Conservation (phyloP, 1,140 invertebrate genomes). For the Zophobas atratus region DNA sequence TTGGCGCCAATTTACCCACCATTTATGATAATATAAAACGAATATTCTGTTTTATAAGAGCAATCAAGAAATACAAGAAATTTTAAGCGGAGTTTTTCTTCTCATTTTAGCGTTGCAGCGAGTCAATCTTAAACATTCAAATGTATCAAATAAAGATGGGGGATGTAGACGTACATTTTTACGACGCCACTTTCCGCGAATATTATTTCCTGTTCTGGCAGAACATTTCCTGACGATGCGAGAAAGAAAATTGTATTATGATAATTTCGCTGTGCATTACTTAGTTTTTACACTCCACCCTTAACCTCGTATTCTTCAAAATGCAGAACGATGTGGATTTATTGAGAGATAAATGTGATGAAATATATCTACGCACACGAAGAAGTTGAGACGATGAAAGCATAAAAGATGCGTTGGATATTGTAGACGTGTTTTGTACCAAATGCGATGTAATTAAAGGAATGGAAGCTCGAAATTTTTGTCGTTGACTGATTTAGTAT, state of each 20-base stretch:
- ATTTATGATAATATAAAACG: conserved; percentile 44
- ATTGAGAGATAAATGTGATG: neutral
- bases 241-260: conserved; percentile 44
- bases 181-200: conserved; percentile 26
- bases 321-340: neutral
- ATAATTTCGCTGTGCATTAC: conserved; percentile 32
- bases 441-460: too few relatives aligned
- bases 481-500: too few relatives aligned
- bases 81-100: conserved; percentile 9
- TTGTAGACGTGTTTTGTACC: too few relatives aligned
- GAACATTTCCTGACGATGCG: conserved; percentile 43
- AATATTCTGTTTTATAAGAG: conserved; percentile 30
- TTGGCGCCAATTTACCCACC: conserved; percentile 33
- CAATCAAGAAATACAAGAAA: conserved; percentile 38
- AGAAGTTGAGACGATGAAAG: too few relatives aligned
- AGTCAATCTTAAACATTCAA: conserved; percentile 8
- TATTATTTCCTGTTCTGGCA: conserved; percentile 43
- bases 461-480: too few relatives aligned
- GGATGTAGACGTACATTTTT: conserved; percentile 25
- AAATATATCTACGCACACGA: neutral
- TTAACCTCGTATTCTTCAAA: neutral
- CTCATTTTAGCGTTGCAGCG: neutral
- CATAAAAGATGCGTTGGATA: too few relatives aligned
- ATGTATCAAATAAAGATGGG: conserved; percentile 14
- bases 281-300: conserved; percentile 21